Conservation (phyloP, 2,888 invertebrate species). For the Drosophila monieri region DNA sequence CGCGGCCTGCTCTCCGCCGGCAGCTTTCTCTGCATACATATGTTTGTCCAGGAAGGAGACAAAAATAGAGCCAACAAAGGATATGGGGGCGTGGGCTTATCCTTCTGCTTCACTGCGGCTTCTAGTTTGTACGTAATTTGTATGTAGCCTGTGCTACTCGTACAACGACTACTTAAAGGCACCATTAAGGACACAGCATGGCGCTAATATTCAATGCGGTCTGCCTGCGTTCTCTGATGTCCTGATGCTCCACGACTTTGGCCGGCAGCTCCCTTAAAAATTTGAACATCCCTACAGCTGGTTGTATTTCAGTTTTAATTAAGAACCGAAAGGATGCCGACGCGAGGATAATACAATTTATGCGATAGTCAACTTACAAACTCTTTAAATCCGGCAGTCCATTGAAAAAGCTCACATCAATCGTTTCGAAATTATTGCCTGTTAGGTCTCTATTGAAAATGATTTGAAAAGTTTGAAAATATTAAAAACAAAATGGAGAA, state of each 20-base stretch:
- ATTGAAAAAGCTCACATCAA: conserved; percentile 79
- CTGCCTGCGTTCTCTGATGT: not conserved
- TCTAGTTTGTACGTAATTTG: conserved; percentile 58
- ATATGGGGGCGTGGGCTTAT: conserved; percentile 1
- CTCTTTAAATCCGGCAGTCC: conserved; percentile 81
- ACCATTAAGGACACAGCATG: conserved; percentile 58
- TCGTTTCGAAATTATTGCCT: conserved; percentile 83
- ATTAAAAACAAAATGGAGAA: not conserved
- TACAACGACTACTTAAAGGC: conserved; percentile 35
- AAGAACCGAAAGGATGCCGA: conserved; percentile 19
- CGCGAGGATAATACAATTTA: not conserved
- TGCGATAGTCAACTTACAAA: conserved; percentile 80
- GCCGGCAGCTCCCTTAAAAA: conserved; percentile 25
- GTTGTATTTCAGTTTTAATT: conserved; percentile 52
- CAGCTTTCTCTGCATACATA: conserved; percentile 13
- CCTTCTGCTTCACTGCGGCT: conserved; percentile 15
- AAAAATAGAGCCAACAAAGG: not conserved
- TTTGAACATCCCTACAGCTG: conserved; percentile 32
- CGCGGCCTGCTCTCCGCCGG: conserved; percentile 28
- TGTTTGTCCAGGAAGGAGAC: conserved; percentile 4
- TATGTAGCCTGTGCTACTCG: conserved; percentile 55
- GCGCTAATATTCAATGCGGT: conserved; percentile 52
- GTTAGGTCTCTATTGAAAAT: conserved; percentile 83
- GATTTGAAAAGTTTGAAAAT: conserved; percentile 3
- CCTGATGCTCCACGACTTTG: not conserved